Base-by-base conservation (phyloP, 2,888 invertebrate species). In the Lingula anatina region DNA sequence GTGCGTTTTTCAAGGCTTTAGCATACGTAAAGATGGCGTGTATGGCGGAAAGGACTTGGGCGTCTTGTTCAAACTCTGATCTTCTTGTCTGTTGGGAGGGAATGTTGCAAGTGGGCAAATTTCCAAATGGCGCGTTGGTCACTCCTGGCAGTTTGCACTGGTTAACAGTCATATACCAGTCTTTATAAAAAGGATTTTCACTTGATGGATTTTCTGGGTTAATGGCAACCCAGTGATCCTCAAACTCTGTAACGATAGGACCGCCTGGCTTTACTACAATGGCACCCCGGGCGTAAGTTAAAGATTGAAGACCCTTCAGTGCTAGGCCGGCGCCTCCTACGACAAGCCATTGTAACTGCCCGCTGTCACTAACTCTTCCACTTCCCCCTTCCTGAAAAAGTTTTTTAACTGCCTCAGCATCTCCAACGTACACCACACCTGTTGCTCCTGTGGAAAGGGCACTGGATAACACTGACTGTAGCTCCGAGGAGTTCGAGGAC, bases 221-320 rank as follows among this genome's bases (percentile, higher is more conserved):
- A 20, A 71, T 61, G 43, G 66, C 51, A 18, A 68, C 59, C 71
- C 71, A 73, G 51, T 71, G 67, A 51, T 69, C 69, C 49, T 71
- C 71, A 61, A 73, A 73, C 51, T 71, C 73, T 7, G 62, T 65
- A 12, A 70, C 68, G 27, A 55, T 59, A 37, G 71, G 57, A 3
- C 61, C 60, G 3, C 62, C 59, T 2, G 69, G 64, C 1, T 66
- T 45, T 4, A 73, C 57, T 5, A 61, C 54, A 15, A 72, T 54
- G 5, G 67, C 51, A 38, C 73, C 73, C 40, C 63, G 57, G 7
- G 65, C 66, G 49, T 70, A 70, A 21, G 43, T 55, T 31, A 31
- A n/a, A n/a, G n/a, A n/a, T n/a, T n/a, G n/a, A n/a, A n/a, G n/a
- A n/a, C n/a, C n/a, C n/a, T n/a, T n/a, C n/a, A n/a, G n/a, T n/a